Evolutionary conservation across 2,888 invertebrate genomes (phyloP), one percentile per base, ranked within the genome.

Genomic region (Agonopterix heracliana): DNA sequence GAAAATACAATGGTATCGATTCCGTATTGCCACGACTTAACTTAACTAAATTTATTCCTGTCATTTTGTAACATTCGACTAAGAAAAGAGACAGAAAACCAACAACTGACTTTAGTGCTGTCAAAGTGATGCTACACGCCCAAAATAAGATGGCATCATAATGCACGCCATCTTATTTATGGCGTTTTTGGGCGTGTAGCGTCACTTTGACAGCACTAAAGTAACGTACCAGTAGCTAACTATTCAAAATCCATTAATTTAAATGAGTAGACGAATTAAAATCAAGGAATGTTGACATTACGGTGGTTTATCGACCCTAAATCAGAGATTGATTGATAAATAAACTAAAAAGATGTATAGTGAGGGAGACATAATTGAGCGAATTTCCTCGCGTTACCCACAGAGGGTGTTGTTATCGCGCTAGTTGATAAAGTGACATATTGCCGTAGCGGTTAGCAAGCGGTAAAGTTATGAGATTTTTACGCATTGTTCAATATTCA

Each of bases 301-400:
- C 69, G 66, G 74, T 65, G 68, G 65, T 68, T 74, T 84, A 85
- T 84, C 84, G 64, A 63, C 61, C 66, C 68, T 50, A 61, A 68
- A 85, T 86, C 83, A 67, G 66, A 85, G 84, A 87, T 87, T 83
- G 81, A 81, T 83, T 81, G 83, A 81, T 86, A 86, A 85, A 79
- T 76, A 79, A 78, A 78, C 79, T 79, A 84, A 86, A 87, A 85
- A 83, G 83, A 77, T 60, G 60, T 26, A 26, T 67, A 67, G 63
- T 63, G 68, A 78, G 17, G 78, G 75, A 66, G 75, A 78, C 76
- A 84, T 85, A 87, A 87, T 87, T 87, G 84, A 79, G 83, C 77
- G 72, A 81, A 79, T 85, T 86, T 84, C 85, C 81, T 73, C 76
- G 70, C 77, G 68, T 74, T 69, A 64, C 66, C 64, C 64, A 57